These are phyloP conservation scores for Trogon surrucura DNA, from an alignment of 2,113 vertebrate genomes.

Conservation along the genomic window DNA sequence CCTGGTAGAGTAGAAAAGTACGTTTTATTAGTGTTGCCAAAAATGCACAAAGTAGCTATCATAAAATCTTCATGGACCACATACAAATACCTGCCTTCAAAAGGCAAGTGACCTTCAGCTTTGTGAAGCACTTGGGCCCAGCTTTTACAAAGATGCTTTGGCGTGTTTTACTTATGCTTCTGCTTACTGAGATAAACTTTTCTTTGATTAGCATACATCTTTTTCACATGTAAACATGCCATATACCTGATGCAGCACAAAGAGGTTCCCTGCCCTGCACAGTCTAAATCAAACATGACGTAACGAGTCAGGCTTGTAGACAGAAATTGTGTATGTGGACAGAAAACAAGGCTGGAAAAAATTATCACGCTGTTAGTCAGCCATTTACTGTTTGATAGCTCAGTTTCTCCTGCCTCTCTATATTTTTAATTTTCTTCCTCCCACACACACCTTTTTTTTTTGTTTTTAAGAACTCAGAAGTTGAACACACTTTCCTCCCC, in stretches of 20 bases:
- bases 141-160: not conserved
- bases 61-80: not conserved
- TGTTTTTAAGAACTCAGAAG: not conserved
- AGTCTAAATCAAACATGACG: not conserved
- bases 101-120: not conserved
- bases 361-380: not conserved
- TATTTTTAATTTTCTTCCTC: not conserved
- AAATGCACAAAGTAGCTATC: not conserved
- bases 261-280: not conserved
- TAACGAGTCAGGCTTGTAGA: not conserved
- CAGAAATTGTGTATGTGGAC: not conserved
- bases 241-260: not conserved
- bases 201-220: not conserved
- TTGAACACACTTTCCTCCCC: not conserved
- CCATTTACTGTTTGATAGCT: not conserved
- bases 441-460: accelerated
- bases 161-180: not conserved
- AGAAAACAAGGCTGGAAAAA: not conserved
- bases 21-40: not conserved
- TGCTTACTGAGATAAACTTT: not conserved
- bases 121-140: not conserved
- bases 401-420: not conserved
- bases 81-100: not conserved
- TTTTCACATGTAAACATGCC: not conserved
- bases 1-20: not conserved